Base-by-base conservation (phyloP, 1,140 invertebrate species). In the Eueides isabella region DNA sequence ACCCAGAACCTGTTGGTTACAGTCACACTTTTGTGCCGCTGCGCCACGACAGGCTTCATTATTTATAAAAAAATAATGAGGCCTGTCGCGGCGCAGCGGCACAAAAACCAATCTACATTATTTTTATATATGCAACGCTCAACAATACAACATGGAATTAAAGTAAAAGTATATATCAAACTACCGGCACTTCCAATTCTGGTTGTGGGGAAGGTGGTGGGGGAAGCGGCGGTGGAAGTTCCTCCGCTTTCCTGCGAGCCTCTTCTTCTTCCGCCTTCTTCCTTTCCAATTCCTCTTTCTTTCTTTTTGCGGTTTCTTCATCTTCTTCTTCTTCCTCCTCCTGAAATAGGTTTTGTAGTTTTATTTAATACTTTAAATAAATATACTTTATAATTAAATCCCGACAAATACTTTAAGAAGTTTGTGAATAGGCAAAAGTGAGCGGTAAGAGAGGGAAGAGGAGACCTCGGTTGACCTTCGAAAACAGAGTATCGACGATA, bases 171-270 rank as follows among this genome's bases (percentile, higher is more conserved):
- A 16, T 30, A 63, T 62, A 6, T n/a, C 16, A 63, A 6, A 33
- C 2, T 82, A 90, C 88, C 62, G 85, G 83, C 6, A 86, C 78
- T 82, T 90, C 89, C 1, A 84, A 81, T 48, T 90, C 89, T 0
- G 85, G 80, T 70, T 91, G 88, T 19, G 91, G 91, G 1, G 89
- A 87, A 0, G 90, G 89, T 9, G 91, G 91, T 30, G 91, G 91
- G n/a, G 91, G 91, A 2, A 90, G 88, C 61, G 89, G 84, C 1
- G 91, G 90, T 0, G 91, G 90, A 5, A 91, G 76, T 61, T 89
- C 88, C 68, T 90, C 88, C 0, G 88, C 90, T 63, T 90, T 91
- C 31, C 88, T 81, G 2, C 88, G 73, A 12, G 88, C 89, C 67
- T 92, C 90, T 48, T 91, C 91, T 76, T 92, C 88, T 63, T 88